Base-by-base conservation (phyloP, 1,140 invertebrate genomes). In the Ceratina calcarata region DNA sequence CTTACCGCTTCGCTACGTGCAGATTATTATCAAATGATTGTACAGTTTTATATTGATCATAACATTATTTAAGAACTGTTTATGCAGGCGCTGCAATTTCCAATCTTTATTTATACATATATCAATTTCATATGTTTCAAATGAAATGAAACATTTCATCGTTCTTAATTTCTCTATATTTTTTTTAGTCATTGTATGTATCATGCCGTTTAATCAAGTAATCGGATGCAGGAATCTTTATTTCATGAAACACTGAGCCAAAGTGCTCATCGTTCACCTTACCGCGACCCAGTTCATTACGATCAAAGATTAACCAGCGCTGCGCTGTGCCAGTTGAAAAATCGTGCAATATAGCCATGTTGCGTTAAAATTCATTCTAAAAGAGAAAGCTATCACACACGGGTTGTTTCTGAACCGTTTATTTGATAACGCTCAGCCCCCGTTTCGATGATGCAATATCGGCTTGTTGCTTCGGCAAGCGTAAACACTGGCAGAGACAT, bases 351-450 rank as follows among this genome's bases (percentile, higher is more conserved):
- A 15, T 15, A 55, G 53, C 53, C 20, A 45, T 4, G 18, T 53
- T 22, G 45, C 10, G 15, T 20, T 8, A 64, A 62, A 78, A 71
- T 71, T 71, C 53, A 71, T 71, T 27, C 58, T 6, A 3, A 24
- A 20, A 16, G 27, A 3, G 18, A 20, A 16, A 53, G 7, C 0
- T 53, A 51, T 73, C 24, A 2, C 60, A 51, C 27, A 20, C 57
- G 18, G n/a, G 0, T 55, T 12, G 22, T 60, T 60, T 18, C n/a
- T 57, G 53, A 53, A 65, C 10, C 68, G 32, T 16, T 71, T 71
- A 70, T 62, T 78, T 78, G 61, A 78, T 78, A 78, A 71, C 60
- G 45, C 22, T 22, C n/a, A 18, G 16, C n/a, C 51, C 68, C 20
- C 27, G 61, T 49, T 61, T 69, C 74, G 66, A 69, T 51, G 74